These are phyloP conservation scores for Hypsibius dujardini DNA, from an alignment of 1,140 invertebrate species.

Conservation along the genomic window DNA sequence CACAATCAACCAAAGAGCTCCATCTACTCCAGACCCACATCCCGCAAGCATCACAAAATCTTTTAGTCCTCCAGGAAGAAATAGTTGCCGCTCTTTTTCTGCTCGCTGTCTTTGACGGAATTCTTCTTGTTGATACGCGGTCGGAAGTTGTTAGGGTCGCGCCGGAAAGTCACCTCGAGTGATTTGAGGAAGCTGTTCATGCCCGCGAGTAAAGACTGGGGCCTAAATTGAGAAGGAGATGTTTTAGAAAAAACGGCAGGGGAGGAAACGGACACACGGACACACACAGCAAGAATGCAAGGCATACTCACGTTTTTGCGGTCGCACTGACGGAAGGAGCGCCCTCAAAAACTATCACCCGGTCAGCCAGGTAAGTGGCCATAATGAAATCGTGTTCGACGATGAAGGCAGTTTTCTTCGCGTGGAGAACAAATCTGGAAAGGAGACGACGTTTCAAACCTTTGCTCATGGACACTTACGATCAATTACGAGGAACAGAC, in stretches of 20 bases:
- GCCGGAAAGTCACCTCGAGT: slow-evolving; percentile 90
- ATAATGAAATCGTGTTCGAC: slow-evolving; percentile 99
- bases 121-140: slow-evolving; percentile 92
- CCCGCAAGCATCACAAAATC: background rate
- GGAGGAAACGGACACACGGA: slow-evolving; percentile 18
- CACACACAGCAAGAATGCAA: background rate
- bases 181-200: slow-evolving; percentile 96
- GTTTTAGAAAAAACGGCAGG: too few relatives aligned
- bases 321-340: slow-evolving; percentile 64
- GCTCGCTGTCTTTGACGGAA: slow-evolving; percentile 93
- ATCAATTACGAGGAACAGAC: too few relatives aligned
- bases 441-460: slow-evolving; percentile 2
- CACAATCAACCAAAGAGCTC: too few relatives aligned
- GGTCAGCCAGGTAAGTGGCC: slow-evolving; percentile 95
- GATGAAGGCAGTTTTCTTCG: slow-evolving; percentile 97
- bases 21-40: too few relatives aligned
- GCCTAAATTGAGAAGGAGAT: slow-evolving; percentile 34
- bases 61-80: slow-evolving; percentile 90
- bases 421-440: slow-evolving; percentile 83
- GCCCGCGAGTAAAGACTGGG: slow-evolving; percentile 80
- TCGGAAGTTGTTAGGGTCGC: slow-evolving; percentile 95
- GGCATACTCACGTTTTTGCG: slow-evolving; percentile 49
- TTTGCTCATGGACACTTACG: too few relatives aligned
- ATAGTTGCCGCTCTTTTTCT: slow-evolving; percentile 88
- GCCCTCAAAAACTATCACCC: slow-evolving; percentile 97